Base-by-base conservation (phyloP, 2,797 vertebrate species). In the Lacerta agilis region DNA sequence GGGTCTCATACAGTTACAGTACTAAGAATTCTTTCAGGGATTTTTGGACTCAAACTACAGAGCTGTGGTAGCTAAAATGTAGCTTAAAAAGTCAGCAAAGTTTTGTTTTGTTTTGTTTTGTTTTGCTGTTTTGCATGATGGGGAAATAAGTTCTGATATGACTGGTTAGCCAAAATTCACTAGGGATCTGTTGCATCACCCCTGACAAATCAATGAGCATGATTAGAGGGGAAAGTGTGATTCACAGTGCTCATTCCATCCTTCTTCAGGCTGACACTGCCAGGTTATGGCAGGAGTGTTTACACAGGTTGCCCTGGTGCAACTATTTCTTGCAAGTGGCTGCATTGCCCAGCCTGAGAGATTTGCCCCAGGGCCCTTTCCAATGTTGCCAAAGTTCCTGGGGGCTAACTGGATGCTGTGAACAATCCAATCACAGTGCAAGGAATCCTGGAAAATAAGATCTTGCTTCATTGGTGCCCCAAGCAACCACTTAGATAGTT, bases 1-100 rank as follows among this genome's bases (percentile, higher is more conserved):
- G 38, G 38, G 27, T 6, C 4, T 9, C 8, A 1, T 0, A 36
- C 0, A 0, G 27, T 69, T 58, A 77, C 0, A 49, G 38, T 20
- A 9, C 3, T 2, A 17, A n/a, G 17, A 75, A 33, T 43, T 45
- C 77, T 80, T 27, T 10, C 17, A 9, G n/a, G 0, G 2, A 79
- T 20, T 55, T 55, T 82, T 82, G 36, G 9, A 79, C 79, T 55
- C 61, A 33, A 36, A 27, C 25, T 17, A 71, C 1, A 49, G 29
- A 72, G 49, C 29, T 20, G 1, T 2, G 33, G 49, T 41, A 72
- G 85, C 2, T 9, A 67, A 86, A 69, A 69, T 25, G 29, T 29
- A 69, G 5, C 13, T 55, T 69, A 69, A 69, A 69, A 69, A 29
- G 29, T 69, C 67, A 69, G 29, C 27, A 69, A 13, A 55, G 49